phyloP scores from a whole-genome alignment of 2,113 vertebrate genomes.

The Actenoides hombroni region DNA sequence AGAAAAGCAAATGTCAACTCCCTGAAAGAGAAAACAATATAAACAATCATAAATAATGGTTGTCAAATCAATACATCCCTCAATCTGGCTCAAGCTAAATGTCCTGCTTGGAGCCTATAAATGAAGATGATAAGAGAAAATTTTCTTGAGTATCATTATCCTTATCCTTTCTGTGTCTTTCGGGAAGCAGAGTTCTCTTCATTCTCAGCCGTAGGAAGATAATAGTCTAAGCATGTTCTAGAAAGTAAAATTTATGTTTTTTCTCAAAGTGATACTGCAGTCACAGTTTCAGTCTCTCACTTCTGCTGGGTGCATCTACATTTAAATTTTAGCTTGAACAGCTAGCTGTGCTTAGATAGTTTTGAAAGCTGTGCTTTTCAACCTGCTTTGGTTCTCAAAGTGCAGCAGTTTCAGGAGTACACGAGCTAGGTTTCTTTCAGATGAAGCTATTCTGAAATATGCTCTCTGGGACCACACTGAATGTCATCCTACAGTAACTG shows the following conservation, averaged over 20 bases:
- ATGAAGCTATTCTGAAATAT: background rate
- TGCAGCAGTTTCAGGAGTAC: background rate
- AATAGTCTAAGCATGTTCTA: background rate
- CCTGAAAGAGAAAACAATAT: background rate
- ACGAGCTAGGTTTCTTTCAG: background rate
- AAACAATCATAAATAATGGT: slow-evolving; percentile 20
- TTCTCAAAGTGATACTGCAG: background rate
- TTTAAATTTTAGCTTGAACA: background rate
- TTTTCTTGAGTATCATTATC: background rate
- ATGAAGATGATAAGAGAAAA: slow-evolving; percentile 37
- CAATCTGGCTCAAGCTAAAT: slow-evolving; percentile 16
- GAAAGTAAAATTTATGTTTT: background rate
- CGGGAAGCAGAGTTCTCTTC: background rate
- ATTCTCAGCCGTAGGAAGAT: background rate
- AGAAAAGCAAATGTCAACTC: slow-evolving; percentile 25
- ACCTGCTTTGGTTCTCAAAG: rapidly evolving
- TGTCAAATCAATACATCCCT: slow-evolving; percentile 53
- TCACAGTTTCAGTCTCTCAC: background rate
- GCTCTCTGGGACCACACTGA: background rate
- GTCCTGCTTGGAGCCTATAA: background rate
- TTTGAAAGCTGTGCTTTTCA: background rate
- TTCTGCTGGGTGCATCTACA: background rate
- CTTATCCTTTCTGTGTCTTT: background rate
- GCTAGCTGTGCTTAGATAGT: background rate
- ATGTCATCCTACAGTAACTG: background rate